Conservation (phyloP, 2,888 invertebrate species). For the Tridacna gigas region DNA sequence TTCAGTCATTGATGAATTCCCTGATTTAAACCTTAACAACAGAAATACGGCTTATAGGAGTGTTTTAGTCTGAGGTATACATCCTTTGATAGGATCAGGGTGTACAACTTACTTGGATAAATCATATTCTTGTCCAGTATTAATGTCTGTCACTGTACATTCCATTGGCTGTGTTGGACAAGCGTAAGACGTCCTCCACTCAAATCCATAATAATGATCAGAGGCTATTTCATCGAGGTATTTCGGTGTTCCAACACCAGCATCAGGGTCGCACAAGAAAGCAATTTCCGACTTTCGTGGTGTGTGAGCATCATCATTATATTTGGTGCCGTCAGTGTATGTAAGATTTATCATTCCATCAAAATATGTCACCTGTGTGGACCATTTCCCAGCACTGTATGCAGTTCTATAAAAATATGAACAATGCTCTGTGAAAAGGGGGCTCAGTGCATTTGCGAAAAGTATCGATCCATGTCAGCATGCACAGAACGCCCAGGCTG, state of each 20-base stretch:
- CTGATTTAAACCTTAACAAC: background rate
- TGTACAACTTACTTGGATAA: constrained; percentile 73
- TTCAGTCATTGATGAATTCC: too few species aligned
- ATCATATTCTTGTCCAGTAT: constrained; percentile 75
- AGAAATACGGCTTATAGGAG: background rate
- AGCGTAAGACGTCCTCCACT: constrained; percentile 78
- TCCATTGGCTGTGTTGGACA: constrained; percentile 77
- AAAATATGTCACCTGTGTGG: constrained; percentile 75
- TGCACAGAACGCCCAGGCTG: too few species aligned
- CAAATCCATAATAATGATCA: constrained; percentile 77
- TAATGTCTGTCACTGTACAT: constrained; percentile 72
- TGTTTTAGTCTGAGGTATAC: background rate
- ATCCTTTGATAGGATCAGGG: background rate
- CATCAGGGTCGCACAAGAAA: constrained; percentile 81
- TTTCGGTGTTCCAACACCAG: constrained; percentile 78
- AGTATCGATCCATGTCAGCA: too few species aligned
- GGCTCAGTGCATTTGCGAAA: too few species aligned
- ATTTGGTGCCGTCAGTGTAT: constrained; percentile 78
- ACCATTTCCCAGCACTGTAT: constrained; percentile 74
- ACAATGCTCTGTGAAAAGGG: too few species aligned
- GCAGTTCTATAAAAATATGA: constrained; percentile 57
- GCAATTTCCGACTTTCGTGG: constrained; percentile 80
- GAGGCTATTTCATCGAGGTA: constrained; percentile 75
- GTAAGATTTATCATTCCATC: constrained; percentile 83
- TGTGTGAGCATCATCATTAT: constrained; percentile 70